These are phyloP conservation scores for Petroica traversi DNA, from an alignment of 2,113 vertebrate genomes.

Conservation along the genomic window DNA sequence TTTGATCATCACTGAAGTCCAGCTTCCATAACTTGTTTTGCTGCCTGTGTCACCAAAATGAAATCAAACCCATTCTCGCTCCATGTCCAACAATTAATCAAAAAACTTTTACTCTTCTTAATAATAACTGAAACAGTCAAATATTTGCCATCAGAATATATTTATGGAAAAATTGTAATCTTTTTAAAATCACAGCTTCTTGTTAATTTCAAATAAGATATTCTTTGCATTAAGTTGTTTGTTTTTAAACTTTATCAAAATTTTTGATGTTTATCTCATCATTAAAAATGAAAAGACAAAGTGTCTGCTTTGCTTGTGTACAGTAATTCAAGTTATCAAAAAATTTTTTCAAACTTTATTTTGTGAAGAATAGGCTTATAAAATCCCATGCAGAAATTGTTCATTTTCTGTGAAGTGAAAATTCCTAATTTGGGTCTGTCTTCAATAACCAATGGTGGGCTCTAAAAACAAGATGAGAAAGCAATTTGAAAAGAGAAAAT, in stretches of 20 bases:
- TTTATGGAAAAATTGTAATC: not conserved
- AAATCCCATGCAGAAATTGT: not conserved
- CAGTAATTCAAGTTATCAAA: not conserved
- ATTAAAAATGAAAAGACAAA: not conserved
- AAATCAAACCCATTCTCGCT: not conserved
- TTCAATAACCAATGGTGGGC: not conserved
- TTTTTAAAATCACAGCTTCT: not conserved
- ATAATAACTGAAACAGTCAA: not conserved
- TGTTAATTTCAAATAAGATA: not conserved
- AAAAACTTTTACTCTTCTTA: not conserved
- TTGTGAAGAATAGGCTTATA: not conserved
- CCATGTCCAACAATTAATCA: not conserved
- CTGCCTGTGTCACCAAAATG: not conserved
- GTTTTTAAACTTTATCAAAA: not conserved
- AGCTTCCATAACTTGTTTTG: not conserved
- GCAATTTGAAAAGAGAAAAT: not conserved
- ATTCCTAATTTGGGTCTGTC: not conserved
- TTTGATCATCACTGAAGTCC: not conserved
- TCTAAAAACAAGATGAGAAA: not conserved
- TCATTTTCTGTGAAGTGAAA: not conserved
- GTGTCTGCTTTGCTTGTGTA: not conserved
- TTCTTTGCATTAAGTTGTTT: accelerated
- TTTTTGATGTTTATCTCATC: not conserved
- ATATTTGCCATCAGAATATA: not conserved
- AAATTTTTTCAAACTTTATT: not conserved